Evolutionary conservation across 2,113 vertebrate genomes (phyloP).

Genomic region (Gobio gobio): DNA sequence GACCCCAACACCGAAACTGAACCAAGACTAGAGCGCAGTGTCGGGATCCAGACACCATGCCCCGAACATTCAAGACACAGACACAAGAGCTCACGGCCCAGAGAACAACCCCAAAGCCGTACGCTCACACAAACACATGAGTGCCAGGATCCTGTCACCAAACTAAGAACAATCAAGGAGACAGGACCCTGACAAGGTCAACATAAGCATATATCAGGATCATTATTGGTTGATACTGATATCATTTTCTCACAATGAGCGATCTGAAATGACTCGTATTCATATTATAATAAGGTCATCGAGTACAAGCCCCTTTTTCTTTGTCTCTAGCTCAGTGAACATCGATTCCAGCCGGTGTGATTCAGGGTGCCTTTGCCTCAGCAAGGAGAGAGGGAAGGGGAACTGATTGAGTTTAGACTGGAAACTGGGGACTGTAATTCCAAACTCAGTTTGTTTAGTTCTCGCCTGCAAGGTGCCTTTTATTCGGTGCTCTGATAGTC

Average conservation of each 20-base stretch:
- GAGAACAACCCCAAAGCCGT: too few relatives aligned
- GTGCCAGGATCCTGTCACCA: too few relatives aligned
- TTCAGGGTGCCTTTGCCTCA: slow-evolving; percentile 40
- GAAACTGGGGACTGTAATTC: slow-evolving; percentile 44
- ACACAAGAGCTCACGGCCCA: too few relatives aligned
- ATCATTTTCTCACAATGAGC: not conserved
- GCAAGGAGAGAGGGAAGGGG: slow-evolving; percentile 35
- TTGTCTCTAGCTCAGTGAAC: slow-evolving; percentile 26
- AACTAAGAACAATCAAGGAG: too few relatives aligned
- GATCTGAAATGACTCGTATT: slow-evolving; percentile 4
- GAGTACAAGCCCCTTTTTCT: not conserved
- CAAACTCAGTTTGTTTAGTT: slow-evolving; percentile 39
- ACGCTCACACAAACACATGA: too few relatives aligned
- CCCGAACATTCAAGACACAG: too few relatives aligned
- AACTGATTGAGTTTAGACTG: slow-evolving; percentile 32
- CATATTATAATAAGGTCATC: slow-evolving; percentile 21
- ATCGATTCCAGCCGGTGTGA: slow-evolving; percentile 23
- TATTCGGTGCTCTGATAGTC: not conserved
- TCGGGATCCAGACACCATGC: too few relatives aligned
- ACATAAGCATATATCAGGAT: not conserved
- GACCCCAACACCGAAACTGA: too few relatives aligned
- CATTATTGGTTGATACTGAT: not conserved
- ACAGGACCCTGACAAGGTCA: too few relatives aligned
- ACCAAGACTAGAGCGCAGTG: too few relatives aligned
- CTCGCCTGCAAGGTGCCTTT: slow-evolving; percentile 31